Percentiles rank a stretch among this genome's conserved stretches.
These are phyloP conservation scores for Uromys caudimaculatus DNA, from an alignment of 2,797 vertebrate genomes.

Conservation along the genomic window DNA sequence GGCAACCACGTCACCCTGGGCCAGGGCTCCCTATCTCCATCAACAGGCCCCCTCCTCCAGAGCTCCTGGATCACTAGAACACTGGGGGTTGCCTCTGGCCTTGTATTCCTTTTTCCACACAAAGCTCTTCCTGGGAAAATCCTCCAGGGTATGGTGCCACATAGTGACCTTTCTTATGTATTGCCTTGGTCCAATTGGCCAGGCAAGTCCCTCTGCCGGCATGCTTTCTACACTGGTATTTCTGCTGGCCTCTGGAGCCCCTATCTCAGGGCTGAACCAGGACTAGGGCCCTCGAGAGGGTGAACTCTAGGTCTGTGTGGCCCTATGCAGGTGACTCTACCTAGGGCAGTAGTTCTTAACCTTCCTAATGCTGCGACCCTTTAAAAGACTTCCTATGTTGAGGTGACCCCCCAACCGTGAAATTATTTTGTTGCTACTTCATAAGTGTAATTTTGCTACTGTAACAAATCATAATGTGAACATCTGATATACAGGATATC, in stretches of 20 bases:
- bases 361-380: neutral
- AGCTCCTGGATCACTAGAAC: neutral
- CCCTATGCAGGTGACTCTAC: neutral
- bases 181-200: neutral
- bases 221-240: rapidly evolving
- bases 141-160: neutral
- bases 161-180: neutral
- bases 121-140: neutral
- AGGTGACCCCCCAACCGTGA: neutral
- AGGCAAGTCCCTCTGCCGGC: neutral
- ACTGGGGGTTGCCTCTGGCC: neutral
- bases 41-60: neutral
- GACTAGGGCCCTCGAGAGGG: neutral
- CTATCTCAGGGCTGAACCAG: neutral
- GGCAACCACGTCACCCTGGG: neutral
- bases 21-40: neutral
- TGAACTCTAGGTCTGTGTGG: neutral
- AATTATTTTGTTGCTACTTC: neutral
- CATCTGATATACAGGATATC: neutral
- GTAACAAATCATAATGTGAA: neutral
- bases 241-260: neutral
- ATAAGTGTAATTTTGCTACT: neutral
- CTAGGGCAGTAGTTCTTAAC: neutral
- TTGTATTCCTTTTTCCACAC: neutral
- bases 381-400: neutral